phyloP scores from a whole-genome alignment of 2,113 vertebrate genomes.

The Rutilus rutilus region DNA sequence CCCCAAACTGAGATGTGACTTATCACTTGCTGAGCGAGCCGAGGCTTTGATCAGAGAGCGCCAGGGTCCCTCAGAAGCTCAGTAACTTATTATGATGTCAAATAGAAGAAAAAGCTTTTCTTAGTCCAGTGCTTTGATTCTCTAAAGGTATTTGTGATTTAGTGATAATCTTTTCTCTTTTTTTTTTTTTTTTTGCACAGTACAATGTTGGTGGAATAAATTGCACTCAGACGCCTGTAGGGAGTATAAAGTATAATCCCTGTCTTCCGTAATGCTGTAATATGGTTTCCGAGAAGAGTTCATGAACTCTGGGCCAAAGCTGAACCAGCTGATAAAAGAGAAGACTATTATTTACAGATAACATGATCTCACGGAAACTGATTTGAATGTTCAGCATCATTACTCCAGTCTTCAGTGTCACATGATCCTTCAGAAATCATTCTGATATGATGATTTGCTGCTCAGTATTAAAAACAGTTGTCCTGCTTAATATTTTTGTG shows the following conservation, averaged over 20 bases:
- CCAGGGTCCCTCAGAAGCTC: constrained; percentile 28
- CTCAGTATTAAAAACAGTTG: too few species aligned
- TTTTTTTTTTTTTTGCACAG: not conserved
- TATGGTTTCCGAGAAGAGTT: constrained; percentile 15
- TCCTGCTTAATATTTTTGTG: too few species aligned
- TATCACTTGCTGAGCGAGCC: constrained; percentile 37
- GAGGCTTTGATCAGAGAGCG: constrained; percentile 52
- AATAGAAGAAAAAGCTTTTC: constrained; percentile 34
- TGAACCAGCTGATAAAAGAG: not conserved
- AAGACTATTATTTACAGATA: not conserved
- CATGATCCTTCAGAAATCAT: not conserved
- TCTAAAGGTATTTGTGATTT: constrained; percentile 47
- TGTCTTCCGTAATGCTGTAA: constrained; percentile 36
- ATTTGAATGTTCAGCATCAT: not conserved
- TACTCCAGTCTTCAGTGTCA: not conserved
- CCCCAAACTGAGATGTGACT: constrained; percentile 32
- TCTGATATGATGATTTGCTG: too few species aligned
- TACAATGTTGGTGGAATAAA: constrained; percentile 20
- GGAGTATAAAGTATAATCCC: constrained; percentile 34
- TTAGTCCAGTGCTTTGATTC: constrained; percentile 29
- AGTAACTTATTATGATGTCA: constrained; percentile 52
- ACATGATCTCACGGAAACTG: not conserved
- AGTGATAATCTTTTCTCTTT: constrained; percentile 13
- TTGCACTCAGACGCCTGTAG: constrained; percentile 20
- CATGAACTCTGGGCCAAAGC: constrained; percentile 5